Evolutionary conservation across 2,888 invertebrate species (phyloP), one percentile per base, ranked within the genome.

Genomic region (Drosophila tripunctata): DNA sequence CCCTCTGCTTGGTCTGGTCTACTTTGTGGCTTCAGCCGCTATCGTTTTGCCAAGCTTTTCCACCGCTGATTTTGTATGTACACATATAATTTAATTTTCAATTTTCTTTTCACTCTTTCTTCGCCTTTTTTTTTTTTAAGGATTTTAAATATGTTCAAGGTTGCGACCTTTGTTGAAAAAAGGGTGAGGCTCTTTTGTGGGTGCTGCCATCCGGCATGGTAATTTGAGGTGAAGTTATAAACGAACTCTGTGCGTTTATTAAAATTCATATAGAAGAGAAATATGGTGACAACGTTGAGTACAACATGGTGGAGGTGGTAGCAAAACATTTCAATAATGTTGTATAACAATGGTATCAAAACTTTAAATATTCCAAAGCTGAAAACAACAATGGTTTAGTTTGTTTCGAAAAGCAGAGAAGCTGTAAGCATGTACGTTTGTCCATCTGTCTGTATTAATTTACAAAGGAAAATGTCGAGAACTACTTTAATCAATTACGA

Each of bases 161-260:
- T 6, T 48, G 36, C 15, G 19, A 36, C 14, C 36, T 58, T 54
- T 64, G 54, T 54, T 70, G 48, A 45, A 27, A 45, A 27, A 15
- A 22, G 43, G 41, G 22, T 22, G 41, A 4, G 14, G n/a, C 38
- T 30, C 35, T 21, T 27, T 41, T 58, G 30, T 35, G 30, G 7
- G 6, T 31, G 17, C 40, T 35, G 48, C 14, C 65, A 48, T 50
- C 30, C 27, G 43, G 17, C 12, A 31, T 21, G 14, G 40, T 47
- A 55, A 47, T 66, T 61, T 50, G 61, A 50, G 61, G 72, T 45
- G 44, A 61, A 57, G 56, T 62, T 54, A 40, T 62, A 62, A 72
- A n/a, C n/a, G n/a, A n/a, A 51, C 56, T 71, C 52, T 35, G 43
- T 27, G 40, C 56, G 52, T 56, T 62, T 72, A 35, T 31, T 54